phyloP scores from a whole-genome alignment of 2,888 invertebrate genomes.

The Hypomecis atomaria region DNA sequence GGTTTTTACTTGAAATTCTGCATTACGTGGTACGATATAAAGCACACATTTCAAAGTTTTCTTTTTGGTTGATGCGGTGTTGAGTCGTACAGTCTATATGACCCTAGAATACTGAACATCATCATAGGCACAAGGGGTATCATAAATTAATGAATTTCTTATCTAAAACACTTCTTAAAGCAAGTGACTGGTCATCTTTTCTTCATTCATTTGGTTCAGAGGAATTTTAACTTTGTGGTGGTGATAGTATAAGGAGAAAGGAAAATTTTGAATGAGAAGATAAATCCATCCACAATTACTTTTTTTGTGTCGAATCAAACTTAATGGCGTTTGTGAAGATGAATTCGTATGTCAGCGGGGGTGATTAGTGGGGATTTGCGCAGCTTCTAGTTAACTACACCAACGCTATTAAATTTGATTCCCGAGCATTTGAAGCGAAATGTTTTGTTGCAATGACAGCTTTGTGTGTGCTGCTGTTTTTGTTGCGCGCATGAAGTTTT shows the following conservation, averaged over 20 bases:
- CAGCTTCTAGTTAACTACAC: too few relatives aligned
- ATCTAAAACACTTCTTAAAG: constrained; percentile 20
- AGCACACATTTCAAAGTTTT: background rate
- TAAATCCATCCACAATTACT: constrained; percentile 47
- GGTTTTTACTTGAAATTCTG: background rate
- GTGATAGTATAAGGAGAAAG: constrained; percentile 12
- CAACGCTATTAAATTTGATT: too few relatives aligned
- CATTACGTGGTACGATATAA: background rate
- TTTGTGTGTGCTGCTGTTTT: constrained; percentile 74
- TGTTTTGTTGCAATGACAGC: constrained; percentile 59
- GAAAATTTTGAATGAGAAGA: background rate
- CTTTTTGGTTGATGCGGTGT: background rate
- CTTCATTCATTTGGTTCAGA: constrained; percentile 21
- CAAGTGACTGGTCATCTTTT: constrained; percentile 22
- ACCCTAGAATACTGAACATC: background rate
- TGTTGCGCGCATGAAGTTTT: constrained; percentile 57
- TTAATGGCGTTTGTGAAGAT: too few relatives aligned
- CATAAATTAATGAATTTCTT: background rate
- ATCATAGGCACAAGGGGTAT: background rate
- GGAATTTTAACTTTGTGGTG: constrained; percentile 24
- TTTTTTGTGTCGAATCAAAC: background rate
- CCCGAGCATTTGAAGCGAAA: constrained; percentile 23
- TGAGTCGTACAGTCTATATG: background rate
- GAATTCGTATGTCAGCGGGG: too few relatives aligned
- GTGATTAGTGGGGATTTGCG: too few relatives aligned